Evolutionary conservation across 2,113 vertebrate genomes (phyloP).

Genomic region (Saccopteryx bilineata): DNA sequence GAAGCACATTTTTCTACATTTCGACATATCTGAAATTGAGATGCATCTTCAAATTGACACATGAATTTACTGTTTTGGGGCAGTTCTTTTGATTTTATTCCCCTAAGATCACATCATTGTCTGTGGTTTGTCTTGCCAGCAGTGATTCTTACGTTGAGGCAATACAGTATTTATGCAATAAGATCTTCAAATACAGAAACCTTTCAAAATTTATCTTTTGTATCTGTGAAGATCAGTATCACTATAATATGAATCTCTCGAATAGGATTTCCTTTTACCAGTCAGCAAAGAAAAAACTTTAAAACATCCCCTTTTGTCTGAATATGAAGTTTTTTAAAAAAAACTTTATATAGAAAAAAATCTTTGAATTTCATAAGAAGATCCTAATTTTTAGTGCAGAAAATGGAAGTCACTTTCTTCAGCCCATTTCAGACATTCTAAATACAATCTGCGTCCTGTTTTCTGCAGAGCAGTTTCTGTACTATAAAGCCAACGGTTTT

Average conservation of each 20-base stretch:
- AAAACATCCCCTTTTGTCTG: slow-evolving; percentile 39
- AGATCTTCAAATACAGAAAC: slow-evolving; percentile 51
- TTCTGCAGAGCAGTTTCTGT: not conserved
- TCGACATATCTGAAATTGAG: slow-evolving; percentile 1
- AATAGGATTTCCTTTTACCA: slow-evolving; percentile 1
- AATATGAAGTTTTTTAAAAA: slow-evolving; percentile 22
- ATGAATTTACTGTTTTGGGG: not conserved
- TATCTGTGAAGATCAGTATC: slow-evolving; percentile 24
- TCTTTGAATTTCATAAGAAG: not conserved
- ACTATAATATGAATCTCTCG: not conserved
- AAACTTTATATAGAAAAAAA: not conserved
- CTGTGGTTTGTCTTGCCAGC: not conserved
- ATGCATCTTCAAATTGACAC: not conserved
- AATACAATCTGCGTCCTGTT: not conserved
- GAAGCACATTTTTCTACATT: slow-evolving; percentile 25
- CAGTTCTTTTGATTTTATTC: not conserved
- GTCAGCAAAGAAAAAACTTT: slow-evolving; percentile 34
- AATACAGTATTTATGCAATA: slow-evolving; percentile 27
- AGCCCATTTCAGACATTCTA: not conserved
- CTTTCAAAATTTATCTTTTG: slow-evolving; percentile 38
- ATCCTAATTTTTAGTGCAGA: not conserved
- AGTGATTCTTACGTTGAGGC: not conserved
- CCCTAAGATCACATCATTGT: not conserved
- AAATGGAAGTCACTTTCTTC: not conserved
- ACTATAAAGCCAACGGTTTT: not conserved